Conservation (phyloP, 64 coral and sea anemone species). For the Montipora sp. region DNA sequence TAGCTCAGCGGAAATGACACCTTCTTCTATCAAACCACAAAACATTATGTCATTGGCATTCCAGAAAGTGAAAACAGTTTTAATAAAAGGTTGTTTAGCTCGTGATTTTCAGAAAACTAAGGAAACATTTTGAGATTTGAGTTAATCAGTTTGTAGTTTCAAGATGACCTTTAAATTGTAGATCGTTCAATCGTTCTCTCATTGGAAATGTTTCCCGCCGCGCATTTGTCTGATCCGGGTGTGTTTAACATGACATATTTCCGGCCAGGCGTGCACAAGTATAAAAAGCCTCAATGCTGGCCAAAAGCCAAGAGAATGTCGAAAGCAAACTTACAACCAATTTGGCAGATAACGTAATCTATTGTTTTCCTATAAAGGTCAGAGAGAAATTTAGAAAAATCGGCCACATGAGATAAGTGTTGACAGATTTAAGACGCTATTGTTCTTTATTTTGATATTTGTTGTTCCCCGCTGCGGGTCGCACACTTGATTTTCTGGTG, state of each 20-base stretch:
- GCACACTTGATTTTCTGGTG: no score
- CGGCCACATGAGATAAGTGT: background rate
- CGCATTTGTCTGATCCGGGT: no score
- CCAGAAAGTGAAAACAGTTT: background rate
- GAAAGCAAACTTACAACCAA: no score
- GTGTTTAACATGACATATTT: no score
- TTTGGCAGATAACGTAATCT: background rate
- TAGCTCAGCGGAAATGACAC: background rate
- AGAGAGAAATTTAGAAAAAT: background rate
- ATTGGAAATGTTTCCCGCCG: no score
- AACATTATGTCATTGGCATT: background rate
- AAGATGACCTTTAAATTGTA: no score
- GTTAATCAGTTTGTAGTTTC: no score
- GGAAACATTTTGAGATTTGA: no score
- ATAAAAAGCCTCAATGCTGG: no score
- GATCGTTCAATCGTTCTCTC: no score
- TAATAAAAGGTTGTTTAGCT: background rate
- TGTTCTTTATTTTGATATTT: background rate
- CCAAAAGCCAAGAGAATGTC: no score
- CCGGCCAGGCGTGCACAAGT: no score
- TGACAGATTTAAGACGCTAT: background rate
- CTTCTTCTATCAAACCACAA: background rate
- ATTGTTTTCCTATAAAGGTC: background rate
- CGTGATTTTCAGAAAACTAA: background rate
- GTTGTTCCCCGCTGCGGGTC: background rate